These are phyloP conservation scores for Dreissena rostriformis DNA, from an alignment of 1,140 invertebrate species.

Conservation along the genomic window DNA sequence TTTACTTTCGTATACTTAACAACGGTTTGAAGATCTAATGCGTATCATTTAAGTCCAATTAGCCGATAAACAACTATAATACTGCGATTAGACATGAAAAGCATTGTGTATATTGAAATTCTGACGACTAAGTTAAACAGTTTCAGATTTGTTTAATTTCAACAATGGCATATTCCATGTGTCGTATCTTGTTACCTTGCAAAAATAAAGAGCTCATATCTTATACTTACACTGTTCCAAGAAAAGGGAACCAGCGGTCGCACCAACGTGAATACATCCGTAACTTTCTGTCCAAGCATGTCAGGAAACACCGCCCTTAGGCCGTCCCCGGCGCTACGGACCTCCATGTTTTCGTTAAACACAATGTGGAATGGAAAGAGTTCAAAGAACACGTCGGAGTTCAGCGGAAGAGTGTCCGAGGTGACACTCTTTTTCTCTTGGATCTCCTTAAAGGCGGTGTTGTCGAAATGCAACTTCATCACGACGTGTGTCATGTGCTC, in stretches of 20 bases:
- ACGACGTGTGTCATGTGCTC: slow-evolving; percentile 96
- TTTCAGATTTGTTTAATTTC: no score
- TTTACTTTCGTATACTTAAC: no score
- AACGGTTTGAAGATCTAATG: no score
- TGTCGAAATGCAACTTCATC: slow-evolving; percentile 96
- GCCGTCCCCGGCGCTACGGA: slow-evolving; percentile 92
- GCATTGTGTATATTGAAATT: no score
- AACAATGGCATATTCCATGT: no score
- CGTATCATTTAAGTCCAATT: no score
- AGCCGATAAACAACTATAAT: no score
- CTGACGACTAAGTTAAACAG: no score
- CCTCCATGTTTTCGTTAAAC: slow-evolving; percentile 96
- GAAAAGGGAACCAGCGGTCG: slow-evolving; percentile 96
- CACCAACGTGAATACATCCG: slow-evolving; percentile 93
- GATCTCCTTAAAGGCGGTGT: slow-evolving; percentile 85
- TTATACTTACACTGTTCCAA: slow-evolving; percentile 92
- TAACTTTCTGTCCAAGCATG: slow-evolving; percentile 87
- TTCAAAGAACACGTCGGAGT: slow-evolving; percentile 93
- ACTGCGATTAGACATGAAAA: no score
- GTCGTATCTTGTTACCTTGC: no score
- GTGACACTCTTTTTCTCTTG: slow-evolving; percentile 61
- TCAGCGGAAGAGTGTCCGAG: slow-evolving; percentile 68
- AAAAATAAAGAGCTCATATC: no score
- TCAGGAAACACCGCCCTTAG: slow-evolving; percentile 95
- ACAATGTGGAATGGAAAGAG: slow-evolving; percentile 99